Conservation (phyloP, 2,888 invertebrate species). For the Seladonia tumulorum region DNA sequence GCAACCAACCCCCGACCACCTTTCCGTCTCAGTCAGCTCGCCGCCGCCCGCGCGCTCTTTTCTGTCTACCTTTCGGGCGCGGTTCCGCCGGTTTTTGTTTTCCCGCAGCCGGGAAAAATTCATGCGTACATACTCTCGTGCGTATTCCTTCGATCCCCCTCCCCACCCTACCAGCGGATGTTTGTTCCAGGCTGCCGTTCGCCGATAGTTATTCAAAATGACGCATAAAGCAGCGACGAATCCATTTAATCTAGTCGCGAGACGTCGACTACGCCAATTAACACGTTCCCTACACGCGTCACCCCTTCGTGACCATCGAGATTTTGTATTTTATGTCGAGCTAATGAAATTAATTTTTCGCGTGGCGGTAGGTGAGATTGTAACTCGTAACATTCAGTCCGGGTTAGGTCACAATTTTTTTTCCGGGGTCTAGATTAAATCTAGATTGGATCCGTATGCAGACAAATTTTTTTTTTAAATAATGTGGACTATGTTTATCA, state of each 20-base stretch:
- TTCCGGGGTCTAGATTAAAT: neutral
- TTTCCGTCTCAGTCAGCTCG: slow-evolving; percentile 15
- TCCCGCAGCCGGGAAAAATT: slow-evolving; percentile 44
- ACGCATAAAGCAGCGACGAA: neutral
- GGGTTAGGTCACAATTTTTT: neutral
- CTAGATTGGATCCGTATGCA: neutral
- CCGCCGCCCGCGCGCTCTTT: slow-evolving; percentile 17
- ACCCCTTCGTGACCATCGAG: neutral
- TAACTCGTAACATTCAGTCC: neutral
- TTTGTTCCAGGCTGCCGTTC: neutral
- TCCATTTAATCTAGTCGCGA: neutral
- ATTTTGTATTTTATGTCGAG: neutral
- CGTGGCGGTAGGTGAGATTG: neutral
- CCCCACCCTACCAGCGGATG: neutral
- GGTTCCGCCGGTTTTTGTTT: slow-evolving; percentile 47
- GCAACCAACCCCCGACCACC: neutral
- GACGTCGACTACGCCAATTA: neutral
- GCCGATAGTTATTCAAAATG: neutral
- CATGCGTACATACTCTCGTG: slow-evolving; percentile 46
- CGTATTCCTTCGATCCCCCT: neutral
- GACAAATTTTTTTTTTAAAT: neutral
- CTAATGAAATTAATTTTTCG: neutral
- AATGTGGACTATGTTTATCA: no score
- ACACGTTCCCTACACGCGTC: neutral
- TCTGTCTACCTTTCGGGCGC: slow-evolving; percentile 59